A percentile compares a stretch with the other conserved stretches of the same genome.
These are phyloP conservation scores for Micrasema minimum DNA, from an alignment of 1,140 invertebrate genomes.

Conservation along the genomic window DNA sequence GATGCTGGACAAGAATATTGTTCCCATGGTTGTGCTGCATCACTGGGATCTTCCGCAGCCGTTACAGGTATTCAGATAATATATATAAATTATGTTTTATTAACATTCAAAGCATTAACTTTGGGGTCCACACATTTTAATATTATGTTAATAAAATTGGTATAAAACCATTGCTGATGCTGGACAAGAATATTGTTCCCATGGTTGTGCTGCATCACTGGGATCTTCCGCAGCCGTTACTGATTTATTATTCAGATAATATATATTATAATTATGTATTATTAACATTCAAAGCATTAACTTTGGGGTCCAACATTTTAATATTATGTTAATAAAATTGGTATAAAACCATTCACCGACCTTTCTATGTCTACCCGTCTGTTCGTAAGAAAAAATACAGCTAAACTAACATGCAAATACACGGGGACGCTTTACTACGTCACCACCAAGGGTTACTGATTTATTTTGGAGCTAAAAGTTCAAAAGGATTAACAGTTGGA, in stretches of 20 bases:
- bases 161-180: too few species aligned
- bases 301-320: too few species aligned
- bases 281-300: too few species aligned
- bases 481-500: too few species aligned
- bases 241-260: conserved; percentile 53
- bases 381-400: too few species aligned
- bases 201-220: conserved; percentile 64
- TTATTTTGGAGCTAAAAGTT: neutral
- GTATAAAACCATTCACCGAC: too few species aligned
- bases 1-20: conserved; percentile 65
- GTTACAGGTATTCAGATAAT: conserved; percentile 55
- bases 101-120: too few species aligned
- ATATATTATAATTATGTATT: neutral
- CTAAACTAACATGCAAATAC: neutral
- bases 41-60: conserved; percentile 62
- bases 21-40: conserved; percentile 65
- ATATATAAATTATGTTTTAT: neutral
- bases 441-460: too few species aligned
- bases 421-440: too few species aligned
- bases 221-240: conserved; percentile 60
- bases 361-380: too few species aligned
- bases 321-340: neutral
- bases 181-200: conserved; percentile 67
- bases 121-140: too few species aligned
- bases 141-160: neutral